phyloP scores from a whole-genome alignment of 2,113 vertebrate genomes.

The Collichthys lucidus region DNA sequence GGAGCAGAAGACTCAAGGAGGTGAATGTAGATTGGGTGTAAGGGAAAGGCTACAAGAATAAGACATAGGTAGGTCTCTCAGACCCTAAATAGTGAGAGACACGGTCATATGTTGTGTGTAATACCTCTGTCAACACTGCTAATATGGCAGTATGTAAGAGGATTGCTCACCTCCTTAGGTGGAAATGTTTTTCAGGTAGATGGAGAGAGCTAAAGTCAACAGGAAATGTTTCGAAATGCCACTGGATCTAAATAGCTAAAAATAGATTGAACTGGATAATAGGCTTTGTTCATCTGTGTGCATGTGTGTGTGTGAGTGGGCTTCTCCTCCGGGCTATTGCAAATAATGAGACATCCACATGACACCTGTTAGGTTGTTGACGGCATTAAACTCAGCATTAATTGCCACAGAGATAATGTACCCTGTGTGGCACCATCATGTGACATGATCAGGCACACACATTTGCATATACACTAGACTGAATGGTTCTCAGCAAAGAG shows the following conservation, averaged over 20 bases:
- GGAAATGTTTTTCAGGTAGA: background rate
- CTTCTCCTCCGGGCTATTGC: conserved; percentile 61
- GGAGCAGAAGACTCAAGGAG: conserved; percentile 23
- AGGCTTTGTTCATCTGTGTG: conserved; percentile 3
- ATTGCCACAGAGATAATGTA: conserved; percentile 75
- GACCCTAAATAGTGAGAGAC: background rate
- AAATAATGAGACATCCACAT: conserved; percentile 70
- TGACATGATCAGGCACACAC: conserved; percentile 29
- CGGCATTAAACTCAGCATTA: conserved; percentile 76
- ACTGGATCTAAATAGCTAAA: conserved; percentile 27
- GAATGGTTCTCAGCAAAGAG: conserved; percentile 12
- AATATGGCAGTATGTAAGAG: background rate
- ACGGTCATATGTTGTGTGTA: background rate
- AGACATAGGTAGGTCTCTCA: background rate
- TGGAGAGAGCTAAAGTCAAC: conserved; percentile 10
- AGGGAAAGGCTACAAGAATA: background rate
- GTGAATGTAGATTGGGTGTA: conserved; percentile 10
- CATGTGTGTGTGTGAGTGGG: background rate
- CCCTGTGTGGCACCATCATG: conserved; percentile 40
- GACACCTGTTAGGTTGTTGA: conserved; percentile 66
- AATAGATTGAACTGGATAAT: conserved; percentile 40
- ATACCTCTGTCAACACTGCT: background rate
- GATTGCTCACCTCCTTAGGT: background rate
- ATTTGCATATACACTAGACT: background rate
- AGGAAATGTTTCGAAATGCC: conserved; percentile 36